Conservation (phyloP, 1,140 invertebrate species). For the Cataglyphis hispanica region DNA sequence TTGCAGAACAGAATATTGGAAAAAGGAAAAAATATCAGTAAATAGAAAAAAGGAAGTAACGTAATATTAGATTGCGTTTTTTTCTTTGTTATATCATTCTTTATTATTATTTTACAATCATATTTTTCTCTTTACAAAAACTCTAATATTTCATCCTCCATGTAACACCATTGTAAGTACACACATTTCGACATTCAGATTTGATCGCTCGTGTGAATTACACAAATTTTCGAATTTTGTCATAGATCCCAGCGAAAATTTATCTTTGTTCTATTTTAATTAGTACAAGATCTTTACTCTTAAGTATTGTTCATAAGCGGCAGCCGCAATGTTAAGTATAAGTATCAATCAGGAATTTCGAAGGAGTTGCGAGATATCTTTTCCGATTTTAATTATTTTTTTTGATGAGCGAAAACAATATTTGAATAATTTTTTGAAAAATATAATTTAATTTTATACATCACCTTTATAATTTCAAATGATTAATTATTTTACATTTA, state of each 20-base stretch:
- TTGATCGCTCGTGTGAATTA: background rate
- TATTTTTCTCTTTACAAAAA: slow-evolving; percentile 55
- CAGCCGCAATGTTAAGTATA: slow-evolving; percentile 67
- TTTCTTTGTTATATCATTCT: slow-evolving; percentile 41
- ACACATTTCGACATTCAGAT: slow-evolving; percentile 28
- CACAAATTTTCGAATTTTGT: background rate
- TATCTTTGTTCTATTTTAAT: background rate
- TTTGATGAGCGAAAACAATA: background rate
- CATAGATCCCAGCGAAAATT: background rate
- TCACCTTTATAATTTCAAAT: background rate
- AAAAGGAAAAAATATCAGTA: background rate
- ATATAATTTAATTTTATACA: background rate
- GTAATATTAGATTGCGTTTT: slow-evolving; percentile 12
- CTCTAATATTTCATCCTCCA: slow-evolving; percentile 70
- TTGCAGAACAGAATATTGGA: slow-evolving; percentile 2
- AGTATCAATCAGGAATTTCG: slow-evolving; percentile 12
- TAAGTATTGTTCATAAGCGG: slow-evolving; percentile 57
- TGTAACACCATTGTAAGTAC: slow-evolving; percentile 63
- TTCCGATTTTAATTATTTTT: background rate
- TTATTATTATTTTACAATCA: slow-evolving; percentile 37
- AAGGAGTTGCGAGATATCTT: background rate
- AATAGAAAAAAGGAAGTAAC: slow-evolving; percentile 15
- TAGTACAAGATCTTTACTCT: slow-evolving; percentile 52
- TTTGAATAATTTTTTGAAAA: background rate
- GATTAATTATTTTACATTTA: background rate